These are phyloP conservation scores for Chrysomela aeneicollis DNA, from an alignment of 2,888 invertebrate genomes.

Conservation along the genomic window DNA sequence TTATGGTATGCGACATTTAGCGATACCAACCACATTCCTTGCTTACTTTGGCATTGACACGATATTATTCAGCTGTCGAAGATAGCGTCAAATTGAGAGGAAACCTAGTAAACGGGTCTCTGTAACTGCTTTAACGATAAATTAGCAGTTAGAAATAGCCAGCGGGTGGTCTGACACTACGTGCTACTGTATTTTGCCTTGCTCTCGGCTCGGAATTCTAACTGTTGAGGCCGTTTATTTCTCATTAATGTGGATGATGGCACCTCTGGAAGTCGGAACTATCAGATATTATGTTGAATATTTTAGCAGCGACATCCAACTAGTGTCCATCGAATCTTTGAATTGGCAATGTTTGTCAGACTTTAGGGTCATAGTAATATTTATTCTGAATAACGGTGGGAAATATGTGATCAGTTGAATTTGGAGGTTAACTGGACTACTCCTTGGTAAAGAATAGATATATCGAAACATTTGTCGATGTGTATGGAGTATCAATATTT, in stretches of 20 bases:
- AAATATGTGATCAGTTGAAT: no score
- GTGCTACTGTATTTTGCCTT: conserved; percentile 23
- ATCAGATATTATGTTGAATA: not conserved
- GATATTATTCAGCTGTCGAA: conserved; percentile 14
- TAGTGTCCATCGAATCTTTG: no score
- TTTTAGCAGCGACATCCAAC: no score
- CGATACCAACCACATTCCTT: conserved; percentile 15
- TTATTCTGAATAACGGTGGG: no score
- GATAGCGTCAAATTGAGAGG: conserved; percentile 17
- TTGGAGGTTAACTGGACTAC: no score
- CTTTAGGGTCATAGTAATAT: no score
- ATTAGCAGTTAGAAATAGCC: conserved; percentile 17
- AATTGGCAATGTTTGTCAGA: no score
- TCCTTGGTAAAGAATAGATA: no score
- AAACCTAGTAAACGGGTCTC: conserved; percentile 16
- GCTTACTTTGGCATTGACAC: conserved; percentile 11
- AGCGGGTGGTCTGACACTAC: conserved; percentile 21
- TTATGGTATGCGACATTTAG: not conserved
- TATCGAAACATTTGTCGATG: no score
- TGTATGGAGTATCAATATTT: no score
- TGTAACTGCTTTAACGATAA: conserved; percentile 8
- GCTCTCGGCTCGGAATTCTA: not conserved
- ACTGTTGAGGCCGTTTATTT: not conserved
- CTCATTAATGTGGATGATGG: conserved; percentile 1
- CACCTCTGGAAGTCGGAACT: not conserved